Evolutionary conservation across 2,113 vertebrate species (phyloP).

Genomic region (Rhinopomastus cyanomelas): DNA sequence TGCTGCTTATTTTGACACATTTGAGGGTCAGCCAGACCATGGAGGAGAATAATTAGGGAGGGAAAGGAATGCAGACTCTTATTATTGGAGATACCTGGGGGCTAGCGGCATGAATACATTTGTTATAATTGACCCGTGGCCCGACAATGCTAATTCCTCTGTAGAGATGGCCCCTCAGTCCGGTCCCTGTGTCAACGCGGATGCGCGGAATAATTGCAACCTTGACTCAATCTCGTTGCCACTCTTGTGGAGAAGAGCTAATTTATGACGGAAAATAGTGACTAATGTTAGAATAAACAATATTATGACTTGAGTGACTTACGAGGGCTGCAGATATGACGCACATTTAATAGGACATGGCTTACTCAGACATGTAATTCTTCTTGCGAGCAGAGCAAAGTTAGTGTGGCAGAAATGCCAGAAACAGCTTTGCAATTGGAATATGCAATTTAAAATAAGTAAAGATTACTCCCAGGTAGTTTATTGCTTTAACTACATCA

Average conservation of each 20-base stretch:
- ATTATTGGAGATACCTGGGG: conserved; percentile 57
- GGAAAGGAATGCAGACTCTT: conserved; percentile 40
- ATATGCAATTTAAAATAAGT: conserved; percentile 79
- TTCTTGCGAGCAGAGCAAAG: conserved; percentile 59
- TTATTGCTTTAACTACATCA: conserved; percentile 77
- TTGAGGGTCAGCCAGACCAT: conserved; percentile 37
- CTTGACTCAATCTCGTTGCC: conserved; percentile 38
- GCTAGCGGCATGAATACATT: conserved; percentile 48
- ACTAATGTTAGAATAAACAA: conserved; percentile 75
- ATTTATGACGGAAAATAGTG: conserved; percentile 65
- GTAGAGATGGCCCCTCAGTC: conserved; percentile 45
- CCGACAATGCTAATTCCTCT: conserved; percentile 16
- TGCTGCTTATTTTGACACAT: conserved; percentile 2
- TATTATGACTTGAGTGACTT: conserved; percentile 67
- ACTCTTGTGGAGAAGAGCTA: conserved; percentile 52
- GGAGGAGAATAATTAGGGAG: conserved; percentile 58
- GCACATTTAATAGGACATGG: conserved; percentile 65
- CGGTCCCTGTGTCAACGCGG: conserved; percentile 41
- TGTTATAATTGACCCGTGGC: conserved; percentile 52
- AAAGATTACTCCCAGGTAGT: conserved; percentile 79
- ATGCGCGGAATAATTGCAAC: conserved; percentile 39
- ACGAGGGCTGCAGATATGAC: conserved; percentile 58
- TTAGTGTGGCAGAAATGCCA: conserved; percentile 75
- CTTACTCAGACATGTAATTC: conserved; percentile 70
- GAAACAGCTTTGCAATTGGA: conserved; percentile 75